Percentiles rank a stretch among this genome's conserved stretches.
Conservation (phyloP, 2,797 vertebrate species). For the Falco rusticolus region DNA sequence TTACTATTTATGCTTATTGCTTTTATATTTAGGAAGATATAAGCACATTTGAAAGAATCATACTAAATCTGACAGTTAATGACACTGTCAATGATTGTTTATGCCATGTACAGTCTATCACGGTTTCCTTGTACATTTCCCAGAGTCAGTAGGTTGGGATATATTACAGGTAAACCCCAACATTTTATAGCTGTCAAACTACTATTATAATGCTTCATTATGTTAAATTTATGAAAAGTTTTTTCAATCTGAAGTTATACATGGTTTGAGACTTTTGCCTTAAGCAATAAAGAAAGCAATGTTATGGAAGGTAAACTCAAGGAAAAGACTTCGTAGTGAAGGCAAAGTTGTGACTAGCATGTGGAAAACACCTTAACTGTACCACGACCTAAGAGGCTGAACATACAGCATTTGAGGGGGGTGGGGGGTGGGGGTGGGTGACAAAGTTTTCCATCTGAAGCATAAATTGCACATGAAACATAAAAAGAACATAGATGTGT, state of each 20-base stretch:
- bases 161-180: not conserved
- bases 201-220: not conserved
- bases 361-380: not conserved
- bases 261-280: not conserved
- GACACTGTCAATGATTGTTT: not conserved
- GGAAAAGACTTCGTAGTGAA: not conserved
- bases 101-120: not conserved
- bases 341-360: not conserved
- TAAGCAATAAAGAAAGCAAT: not conserved
- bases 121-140: not conserved
- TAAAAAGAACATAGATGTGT: not conserved
- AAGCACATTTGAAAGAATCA: not conserved
- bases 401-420: not conserved
- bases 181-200: not conserved
- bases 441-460: not conserved
- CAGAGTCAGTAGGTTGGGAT: not conserved
- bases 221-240: not conserved
- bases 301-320: not conserved
- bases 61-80: not conserved
- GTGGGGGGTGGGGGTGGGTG: not conserved
- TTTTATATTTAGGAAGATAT: not conserved
- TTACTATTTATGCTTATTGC: not conserved
- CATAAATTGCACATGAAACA: not conserved
- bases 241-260: not conserved
- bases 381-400: not conserved